phyloP scores from a whole-genome alignment of 2,797 vertebrate genomes.

The Muscicapa comitata region DNA sequence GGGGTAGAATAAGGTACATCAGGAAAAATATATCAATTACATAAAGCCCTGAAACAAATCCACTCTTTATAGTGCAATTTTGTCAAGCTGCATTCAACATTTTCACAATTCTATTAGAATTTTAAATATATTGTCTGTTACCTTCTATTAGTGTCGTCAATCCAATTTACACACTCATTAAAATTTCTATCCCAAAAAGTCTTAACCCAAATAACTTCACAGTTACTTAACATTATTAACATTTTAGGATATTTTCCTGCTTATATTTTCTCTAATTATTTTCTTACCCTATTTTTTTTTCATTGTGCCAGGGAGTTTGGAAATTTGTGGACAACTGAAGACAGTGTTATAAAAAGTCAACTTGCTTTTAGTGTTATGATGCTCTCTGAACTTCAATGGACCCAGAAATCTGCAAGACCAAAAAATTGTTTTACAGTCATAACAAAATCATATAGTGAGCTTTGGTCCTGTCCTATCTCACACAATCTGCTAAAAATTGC shows the following conservation, averaged over 20 bases:
- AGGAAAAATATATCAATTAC: neutral
- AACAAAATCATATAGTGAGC: neutral
- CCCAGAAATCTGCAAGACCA: neutral
- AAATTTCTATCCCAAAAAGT: neutral
- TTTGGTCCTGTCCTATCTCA: neutral
- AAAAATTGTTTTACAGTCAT: neutral
- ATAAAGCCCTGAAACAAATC: neutral
- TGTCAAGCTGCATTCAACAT: neutral
- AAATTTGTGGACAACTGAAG: neutral
- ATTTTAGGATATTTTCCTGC: neutral
- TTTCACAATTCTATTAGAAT: neutral
- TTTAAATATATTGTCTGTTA: neutral
- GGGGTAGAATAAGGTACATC: neutral
- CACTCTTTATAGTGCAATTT: neutral
- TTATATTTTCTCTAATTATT: neutral
- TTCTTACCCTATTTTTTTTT: neutral
- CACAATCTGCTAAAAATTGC: neutral
- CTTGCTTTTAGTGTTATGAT: neutral
- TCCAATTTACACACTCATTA: neutral
- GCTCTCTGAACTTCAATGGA: neutral
- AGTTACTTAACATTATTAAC: neutral
- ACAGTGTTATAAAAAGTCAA: neutral
- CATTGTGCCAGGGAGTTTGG: neutral
- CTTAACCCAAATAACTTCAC: neutral
- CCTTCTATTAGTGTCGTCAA: neutral